phyloP scores from a whole-genome alignment of 1,140 invertebrate species.

The Drosophila erecta region DNA sequence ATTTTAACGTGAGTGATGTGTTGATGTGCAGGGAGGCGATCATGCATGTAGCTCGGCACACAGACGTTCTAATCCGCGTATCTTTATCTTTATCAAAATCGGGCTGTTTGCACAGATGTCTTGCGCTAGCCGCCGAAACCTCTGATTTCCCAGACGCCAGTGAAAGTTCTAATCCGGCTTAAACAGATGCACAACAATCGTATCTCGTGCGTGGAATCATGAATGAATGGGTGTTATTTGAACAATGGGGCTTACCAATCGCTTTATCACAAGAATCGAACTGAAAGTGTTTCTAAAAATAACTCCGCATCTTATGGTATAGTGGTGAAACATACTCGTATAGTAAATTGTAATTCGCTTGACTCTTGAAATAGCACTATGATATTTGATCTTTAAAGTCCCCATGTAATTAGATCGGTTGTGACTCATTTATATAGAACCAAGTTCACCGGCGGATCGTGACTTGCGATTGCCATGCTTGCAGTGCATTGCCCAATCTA shows the following conservation, averaged over 20 bases:
- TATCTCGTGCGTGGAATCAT: slow-evolving; percentile 54
- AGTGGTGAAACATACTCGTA: too few relatives aligned
- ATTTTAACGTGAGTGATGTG: slow-evolving; percentile 32
- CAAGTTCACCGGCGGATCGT: background rate
- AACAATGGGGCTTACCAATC: slow-evolving; percentile 31
- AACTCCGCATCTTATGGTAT: too few relatives aligned
- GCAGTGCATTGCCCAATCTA: slow-evolving; percentile 26
- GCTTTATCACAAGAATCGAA: background rate
- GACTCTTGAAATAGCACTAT: background rate
- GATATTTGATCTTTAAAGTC: background rate
- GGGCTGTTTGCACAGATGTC: background rate
- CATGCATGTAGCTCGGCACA: slow-evolving; percentile 38
- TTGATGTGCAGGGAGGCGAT: background rate
- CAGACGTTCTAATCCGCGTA: slow-evolving; percentile 15
- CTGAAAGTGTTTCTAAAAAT: background rate
- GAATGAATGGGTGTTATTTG: slow-evolving; percentile 53
- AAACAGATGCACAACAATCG: slow-evolving; percentile 41
- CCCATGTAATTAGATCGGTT: background rate
- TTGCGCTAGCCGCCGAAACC: background rate
- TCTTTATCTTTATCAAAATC: slow-evolving; percentile 10
- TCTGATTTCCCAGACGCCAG: slow-evolving; percentile 52
- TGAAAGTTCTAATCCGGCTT: slow-evolving; percentile 79
- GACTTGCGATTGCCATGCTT: background rate
- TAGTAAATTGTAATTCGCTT: too few relatives aligned
- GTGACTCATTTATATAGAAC: background rate